Evolutionary conservation across 2,888 invertebrate genomes (phyloP), one percentile per base, ranked within the genome.

Genomic region (Oligia fasciuncula): DNA sequence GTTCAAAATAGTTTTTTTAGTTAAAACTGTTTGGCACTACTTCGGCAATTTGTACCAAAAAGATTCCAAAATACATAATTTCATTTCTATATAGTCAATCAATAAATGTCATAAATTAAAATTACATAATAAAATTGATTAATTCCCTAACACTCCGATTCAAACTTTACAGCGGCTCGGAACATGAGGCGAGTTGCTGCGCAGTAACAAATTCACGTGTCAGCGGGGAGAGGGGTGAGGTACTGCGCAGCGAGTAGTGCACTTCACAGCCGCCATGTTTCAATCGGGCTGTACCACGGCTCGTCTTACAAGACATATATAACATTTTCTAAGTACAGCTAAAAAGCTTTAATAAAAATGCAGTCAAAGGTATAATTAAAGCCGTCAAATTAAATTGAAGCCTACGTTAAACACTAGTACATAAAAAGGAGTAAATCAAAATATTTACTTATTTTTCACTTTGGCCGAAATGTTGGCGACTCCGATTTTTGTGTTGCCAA

Each of bases 301-400:
- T 66, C 13, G 17, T 77, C 23, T 49, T 43, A 68, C 51, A 80
- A 80, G 60, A 77, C 72, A n/a, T 67, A 73, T 57, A 73, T 57
- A 73, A 66, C 63, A 80, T 79, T 85, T 76, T 79, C 75, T 90
- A 88, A 84, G 76, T 76, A 85, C 76, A 88, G 81, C 83, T 85
- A 87, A 83, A 70, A 80, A 88, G 87, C 80, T 79, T 85, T 57
- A 73, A 83, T 76, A 75, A 86, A 91, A 92, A 91, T 90, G 90
- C 92, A 92, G 87, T 92, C 83, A 76, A 86, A 80, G 77, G 70
- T 89, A 88, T 85, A 88, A 84, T 86, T 88, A 91, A 92, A 89
- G 87, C 91, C 93, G 90, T 93, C 90, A 80, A 91, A 90, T 88
- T 83, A 80, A 77, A 78, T 82, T 81, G 72, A 81, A 85, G 76